These are phyloP conservation scores for Saccostrea glomerata DNA, from an alignment of 1,140 invertebrate genomes.

Conservation along the genomic window DNA sequence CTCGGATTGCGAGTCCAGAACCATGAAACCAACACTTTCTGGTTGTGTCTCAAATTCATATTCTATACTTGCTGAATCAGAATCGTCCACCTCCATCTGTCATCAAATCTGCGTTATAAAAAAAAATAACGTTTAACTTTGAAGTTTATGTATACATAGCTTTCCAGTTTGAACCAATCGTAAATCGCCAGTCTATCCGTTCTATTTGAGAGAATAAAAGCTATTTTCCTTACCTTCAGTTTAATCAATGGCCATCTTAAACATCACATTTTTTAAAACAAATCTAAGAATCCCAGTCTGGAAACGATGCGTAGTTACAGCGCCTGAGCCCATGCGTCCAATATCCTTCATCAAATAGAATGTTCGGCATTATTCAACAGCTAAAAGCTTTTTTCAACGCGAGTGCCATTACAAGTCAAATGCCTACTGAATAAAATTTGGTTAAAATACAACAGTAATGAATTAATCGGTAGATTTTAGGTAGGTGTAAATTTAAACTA, in stretches of 20 bases:
- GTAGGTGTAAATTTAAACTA: neutral
- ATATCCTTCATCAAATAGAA: too few species aligned
- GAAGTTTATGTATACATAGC: neutral
- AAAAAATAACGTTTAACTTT: neutral
- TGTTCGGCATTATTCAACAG: too few species aligned
- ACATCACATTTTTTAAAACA: neutral
- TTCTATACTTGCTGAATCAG: constrained; percentile 1
- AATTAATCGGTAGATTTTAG: neutral
- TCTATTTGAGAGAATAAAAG: too few species aligned
- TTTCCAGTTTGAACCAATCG: neutral
- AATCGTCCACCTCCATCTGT: constrained; percentile 8
- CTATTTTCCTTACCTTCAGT: too few species aligned
- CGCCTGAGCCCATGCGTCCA: too few species aligned
- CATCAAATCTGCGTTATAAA: neutral
- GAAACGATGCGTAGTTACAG: too few species aligned
- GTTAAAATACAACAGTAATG: too few species aligned
- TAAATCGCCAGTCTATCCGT: neutral
- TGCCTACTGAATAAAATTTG: too few species aligned
- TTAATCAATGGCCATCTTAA: too few species aligned
- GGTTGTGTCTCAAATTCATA: constrained; percentile 31
- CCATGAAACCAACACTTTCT: constrained; percentile 34
- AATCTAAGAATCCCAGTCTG: too few species aligned
- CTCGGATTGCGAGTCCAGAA: constrained; percentile 28
- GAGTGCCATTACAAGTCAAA: too few species aligned
- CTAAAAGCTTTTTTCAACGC: too few species aligned